Evolutionary conservation across 2,113 vertebrate genomes (phyloP).

Genomic region (Amphiprion ocellaris): DNA sequence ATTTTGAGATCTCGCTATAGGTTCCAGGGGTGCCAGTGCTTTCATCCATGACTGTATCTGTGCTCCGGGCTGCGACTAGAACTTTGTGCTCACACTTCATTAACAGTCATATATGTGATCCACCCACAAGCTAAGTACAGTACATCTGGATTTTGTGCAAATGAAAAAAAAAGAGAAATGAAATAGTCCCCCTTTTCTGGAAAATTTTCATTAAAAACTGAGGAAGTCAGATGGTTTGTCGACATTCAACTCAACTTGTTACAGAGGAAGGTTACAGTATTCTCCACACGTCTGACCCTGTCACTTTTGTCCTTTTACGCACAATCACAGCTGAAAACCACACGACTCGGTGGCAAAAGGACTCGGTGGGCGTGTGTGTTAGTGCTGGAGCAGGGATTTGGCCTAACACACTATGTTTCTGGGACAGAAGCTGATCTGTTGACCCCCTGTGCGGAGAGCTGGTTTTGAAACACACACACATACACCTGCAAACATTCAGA

Average conservation of each 20-base stretch:
- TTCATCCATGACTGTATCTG: slow-evolving; percentile 12
- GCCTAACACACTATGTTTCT: slow-evolving; percentile 26
- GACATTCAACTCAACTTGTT: slow-evolving; percentile 45
- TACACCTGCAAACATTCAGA: slow-evolving; percentile 36
- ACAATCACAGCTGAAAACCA: slow-evolving; percentile 16
- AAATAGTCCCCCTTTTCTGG: slow-evolving; percentile 26
- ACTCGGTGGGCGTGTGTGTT: background rate
- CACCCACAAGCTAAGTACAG: slow-evolving; percentile 74
- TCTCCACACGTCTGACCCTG: background rate
- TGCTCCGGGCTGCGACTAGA: slow-evolving; percentile 44
- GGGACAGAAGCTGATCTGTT: slow-evolving; percentile 28
- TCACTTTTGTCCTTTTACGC: slow-evolving; percentile 7
- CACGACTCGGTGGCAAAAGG: slow-evolving; percentile 16
- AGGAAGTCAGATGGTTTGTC: slow-evolving; percentile 45
- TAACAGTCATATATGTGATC: slow-evolving; percentile 71
- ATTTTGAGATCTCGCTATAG: too few species aligned
- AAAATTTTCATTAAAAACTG: slow-evolving; percentile 28
- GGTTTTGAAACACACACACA: slow-evolving; percentile 57
- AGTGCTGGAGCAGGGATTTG: slow-evolving; percentile 50
- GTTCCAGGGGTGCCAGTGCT: too few species aligned
- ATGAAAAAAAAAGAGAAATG: slow-evolving; percentile 50
- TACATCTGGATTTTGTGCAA: slow-evolving; percentile 81
- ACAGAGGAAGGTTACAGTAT: slow-evolving; percentile 1
- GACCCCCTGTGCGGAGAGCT: slow-evolving; percentile 55
- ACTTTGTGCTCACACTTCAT: slow-evolving; percentile 68